phyloP scores from a whole-genome alignment of 1,140 invertebrate species.

The Drosophila parabipectinata region DNA sequence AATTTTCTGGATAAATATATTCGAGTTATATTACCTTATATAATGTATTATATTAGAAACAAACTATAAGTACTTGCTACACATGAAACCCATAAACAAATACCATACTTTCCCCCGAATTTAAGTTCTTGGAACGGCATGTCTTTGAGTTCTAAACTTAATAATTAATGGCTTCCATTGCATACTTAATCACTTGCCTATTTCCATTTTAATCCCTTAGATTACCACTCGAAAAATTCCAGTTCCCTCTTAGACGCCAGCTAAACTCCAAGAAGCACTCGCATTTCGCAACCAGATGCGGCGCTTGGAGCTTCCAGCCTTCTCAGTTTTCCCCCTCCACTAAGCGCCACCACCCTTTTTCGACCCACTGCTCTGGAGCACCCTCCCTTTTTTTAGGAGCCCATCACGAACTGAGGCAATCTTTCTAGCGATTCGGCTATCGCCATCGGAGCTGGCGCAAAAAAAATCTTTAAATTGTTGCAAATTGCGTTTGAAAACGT shows the following conservation, averaged over 20 bases:
- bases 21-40: background rate
- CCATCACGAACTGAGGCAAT: slow-evolving; percentile 61
- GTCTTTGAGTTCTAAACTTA: background rate
- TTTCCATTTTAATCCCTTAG: slow-evolving; percentile 1
- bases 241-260: slow-evolving; percentile 31
- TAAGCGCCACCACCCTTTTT: slow-evolving; percentile 22
- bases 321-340: slow-evolving; percentile 40
- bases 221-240: slow-evolving; percentile 14
- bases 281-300: slow-evolving; percentile 48
- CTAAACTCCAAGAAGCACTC: slow-evolving; percentile 16
- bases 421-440: slow-evolving; percentile 54
- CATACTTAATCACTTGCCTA: slow-evolving; percentile 8
- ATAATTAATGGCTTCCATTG: slow-evolving; percentile 4
- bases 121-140: background rate
- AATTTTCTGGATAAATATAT: background rate
- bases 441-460: slow-evolving; percentile 71
- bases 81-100: background rate
- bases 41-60: background rate
- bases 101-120: background rate
- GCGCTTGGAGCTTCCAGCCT: slow-evolving; percentile 3
- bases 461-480: slow-evolving; percentile 78
- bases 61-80: background rate
- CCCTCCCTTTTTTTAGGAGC: slow-evolving; percentile 37
- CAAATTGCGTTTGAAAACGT: slow-evolving; percentile 78
- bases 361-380: background rate